Evolutionary conservation across 2,888 invertebrate genomes (phyloP).

Genomic region (Apotomis betuletana): DNA sequence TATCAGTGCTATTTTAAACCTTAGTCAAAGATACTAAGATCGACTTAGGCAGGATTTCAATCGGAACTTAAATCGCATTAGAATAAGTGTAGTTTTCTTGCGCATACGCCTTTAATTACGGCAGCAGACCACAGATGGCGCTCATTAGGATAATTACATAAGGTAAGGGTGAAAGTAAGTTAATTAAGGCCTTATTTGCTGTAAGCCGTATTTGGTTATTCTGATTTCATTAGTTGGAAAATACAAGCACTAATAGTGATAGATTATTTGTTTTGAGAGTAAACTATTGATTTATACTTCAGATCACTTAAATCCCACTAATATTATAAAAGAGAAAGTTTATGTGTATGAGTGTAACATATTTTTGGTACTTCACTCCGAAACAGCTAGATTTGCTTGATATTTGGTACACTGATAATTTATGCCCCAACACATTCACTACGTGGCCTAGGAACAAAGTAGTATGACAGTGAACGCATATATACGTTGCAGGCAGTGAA

Average conservation of each 20-base stretch:
- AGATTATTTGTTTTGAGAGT: not conserved
- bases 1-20: not conserved
- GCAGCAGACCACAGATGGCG: constrained; percentile 27
- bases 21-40: not conserved
- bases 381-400: too few relatives aligned
- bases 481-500: too few relatives aligned
- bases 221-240: constrained; percentile 6
- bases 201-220: constrained; percentile 19
- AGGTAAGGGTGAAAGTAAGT: constrained; percentile 16
- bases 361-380: too few relatives aligned
- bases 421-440: too few relatives aligned
- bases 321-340: too few relatives aligned
- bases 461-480: too few relatives aligned
- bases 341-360: too few relatives aligned
- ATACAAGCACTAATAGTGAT: not conserved
- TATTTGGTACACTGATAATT: too few relatives aligned
- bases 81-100: not conserved
- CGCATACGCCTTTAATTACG: constrained; percentile 9
- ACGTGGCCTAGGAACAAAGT: too few relatives aligned
- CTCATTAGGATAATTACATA: constrained; percentile 37
- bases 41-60: not conserved
- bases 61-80: not conserved
- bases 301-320: too few relatives aligned
- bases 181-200: constrained; percentile 25
- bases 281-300: not conserved